phyloP scores from a whole-genome alignment of 2,113 vertebrate species.

The Elanus axillaris region DNA sequence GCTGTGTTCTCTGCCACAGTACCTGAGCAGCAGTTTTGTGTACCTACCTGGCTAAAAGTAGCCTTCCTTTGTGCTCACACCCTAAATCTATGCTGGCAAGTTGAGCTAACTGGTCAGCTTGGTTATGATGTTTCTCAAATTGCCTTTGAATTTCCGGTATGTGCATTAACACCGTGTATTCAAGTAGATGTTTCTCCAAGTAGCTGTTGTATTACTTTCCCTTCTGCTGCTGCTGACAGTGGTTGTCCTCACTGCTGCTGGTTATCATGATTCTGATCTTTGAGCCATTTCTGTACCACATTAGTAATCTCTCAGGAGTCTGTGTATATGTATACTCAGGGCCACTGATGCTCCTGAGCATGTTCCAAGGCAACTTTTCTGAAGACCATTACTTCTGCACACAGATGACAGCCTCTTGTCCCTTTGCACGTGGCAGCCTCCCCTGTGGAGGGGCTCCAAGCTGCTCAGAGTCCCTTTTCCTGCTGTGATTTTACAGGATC shows the following conservation, averaged over 20 bases:
- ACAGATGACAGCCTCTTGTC: not conserved
- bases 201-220: not conserved
- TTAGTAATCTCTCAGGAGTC: not conserved
- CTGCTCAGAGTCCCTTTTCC: not conserved
- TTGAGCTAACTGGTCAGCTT: not conserved
- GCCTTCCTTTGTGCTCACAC: not conserved
- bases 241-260: not conserved
- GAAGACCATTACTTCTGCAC: not conserved
- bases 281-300: not conserved
- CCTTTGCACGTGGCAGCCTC: not conserved
- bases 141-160: not conserved
- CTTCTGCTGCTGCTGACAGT: not conserved
- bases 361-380: not conserved
- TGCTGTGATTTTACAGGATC: not conserved
- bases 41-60: not conserved
- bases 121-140: not conserved
- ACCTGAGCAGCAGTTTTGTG: not conserved
- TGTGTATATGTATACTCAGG: not conserved
- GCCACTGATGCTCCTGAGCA: not conserved
- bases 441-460: not conserved
- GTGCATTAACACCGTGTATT: not conserved
- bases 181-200: not conserved
- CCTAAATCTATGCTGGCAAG: not conserved
- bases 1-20: not conserved
- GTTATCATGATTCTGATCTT: not conserved